Evolutionary conservation across 2,888 invertebrate species (phyloP).

Genomic region (Apeira syringaria): DNA sequence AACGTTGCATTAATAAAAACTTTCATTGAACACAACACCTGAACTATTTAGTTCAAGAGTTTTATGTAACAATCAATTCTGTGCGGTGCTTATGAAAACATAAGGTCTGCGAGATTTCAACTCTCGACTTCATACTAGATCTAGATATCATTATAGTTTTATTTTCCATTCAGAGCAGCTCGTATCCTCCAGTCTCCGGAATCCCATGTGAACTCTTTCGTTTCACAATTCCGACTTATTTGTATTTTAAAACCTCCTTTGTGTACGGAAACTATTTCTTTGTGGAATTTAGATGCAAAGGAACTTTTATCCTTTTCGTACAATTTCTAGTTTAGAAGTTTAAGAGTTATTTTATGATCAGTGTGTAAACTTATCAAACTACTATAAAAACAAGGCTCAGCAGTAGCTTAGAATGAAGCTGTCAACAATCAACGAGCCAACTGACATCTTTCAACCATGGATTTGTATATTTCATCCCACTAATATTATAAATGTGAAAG

Average conservation of each 20-base stretch:
- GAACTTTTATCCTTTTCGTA: not conserved
- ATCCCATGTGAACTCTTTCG: constrained; percentile 39
- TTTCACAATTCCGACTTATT: constrained; percentile 41
- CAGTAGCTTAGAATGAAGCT: too few species aligned
- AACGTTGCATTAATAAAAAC: too few species aligned
- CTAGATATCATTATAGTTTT: constrained; percentile 37
- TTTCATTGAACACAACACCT: too few species aligned
- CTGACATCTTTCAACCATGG: too few species aligned
- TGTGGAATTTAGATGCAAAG: constrained; percentile 3
- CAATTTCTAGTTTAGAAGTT: too few species aligned
- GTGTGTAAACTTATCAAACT: too few species aligned
- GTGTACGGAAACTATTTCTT: constrained; percentile 36
- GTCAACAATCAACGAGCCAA: too few species aligned
- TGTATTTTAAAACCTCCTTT: constrained; percentile 43
- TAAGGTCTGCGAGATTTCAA: constrained; percentile 18
- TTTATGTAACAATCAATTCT: constrained; percentile 13
- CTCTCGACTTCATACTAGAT: constrained; percentile 15
- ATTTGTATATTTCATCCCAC: too few species aligned
- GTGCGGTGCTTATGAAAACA: constrained; percentile 19
- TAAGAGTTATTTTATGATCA: too few species aligned
- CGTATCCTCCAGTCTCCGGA: constrained; percentile 30
- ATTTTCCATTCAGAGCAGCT: constrained; percentile 36
- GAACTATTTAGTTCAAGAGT: too few species aligned
- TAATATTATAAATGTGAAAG: too few species aligned
- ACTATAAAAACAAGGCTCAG: too few species aligned